These are phyloP conservation scores for Diarsia dahlii DNA, from an alignment of 2,888 invertebrate genomes.

Conservation along the genomic window DNA sequence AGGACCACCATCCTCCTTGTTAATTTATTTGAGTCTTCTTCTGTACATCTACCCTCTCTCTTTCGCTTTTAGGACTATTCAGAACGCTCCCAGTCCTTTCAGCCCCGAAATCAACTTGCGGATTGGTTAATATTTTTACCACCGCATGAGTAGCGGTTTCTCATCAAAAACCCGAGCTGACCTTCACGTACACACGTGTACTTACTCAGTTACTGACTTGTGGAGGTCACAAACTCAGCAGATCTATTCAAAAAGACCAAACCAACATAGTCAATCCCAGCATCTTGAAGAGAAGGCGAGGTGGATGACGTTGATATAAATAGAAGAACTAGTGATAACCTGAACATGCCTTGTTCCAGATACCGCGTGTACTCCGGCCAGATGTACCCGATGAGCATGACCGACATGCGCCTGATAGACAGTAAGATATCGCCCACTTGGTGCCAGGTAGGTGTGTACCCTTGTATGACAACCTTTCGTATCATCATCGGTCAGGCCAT, in stretches of 20 bases:
- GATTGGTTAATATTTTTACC: not conserved
- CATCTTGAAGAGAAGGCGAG: not conserved
- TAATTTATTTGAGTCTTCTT: not conserved
- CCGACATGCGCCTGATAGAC: constrained; percentile 94
- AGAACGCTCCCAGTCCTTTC: not conserved
- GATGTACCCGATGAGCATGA: constrained; percentile 93
- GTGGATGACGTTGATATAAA: not conserved
- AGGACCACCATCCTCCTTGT: not conserved
- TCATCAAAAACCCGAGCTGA: not conserved
- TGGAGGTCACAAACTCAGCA: not conserved
- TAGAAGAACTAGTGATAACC: not conserved
- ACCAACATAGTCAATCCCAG: not conserved
- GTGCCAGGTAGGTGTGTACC: constrained; percentile 92
- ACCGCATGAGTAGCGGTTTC: not conserved
- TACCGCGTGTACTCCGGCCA: constrained; percentile 93
- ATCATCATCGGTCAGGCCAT: not conserved
- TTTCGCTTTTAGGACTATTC: not conserved
- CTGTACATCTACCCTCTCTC: not conserved
- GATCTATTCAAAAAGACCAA: not conserved
- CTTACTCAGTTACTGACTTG: not conserved
- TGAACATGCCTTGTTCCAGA: constrained; percentile 72
- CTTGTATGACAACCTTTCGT: constrained; percentile 13
- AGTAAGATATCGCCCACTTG: constrained; percentile 94
- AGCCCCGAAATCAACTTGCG: not conserved
- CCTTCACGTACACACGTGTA: not conserved